Conservation (phyloP, 2,888 invertebrate genomes). For the Ethmia dodecea region DNA sequence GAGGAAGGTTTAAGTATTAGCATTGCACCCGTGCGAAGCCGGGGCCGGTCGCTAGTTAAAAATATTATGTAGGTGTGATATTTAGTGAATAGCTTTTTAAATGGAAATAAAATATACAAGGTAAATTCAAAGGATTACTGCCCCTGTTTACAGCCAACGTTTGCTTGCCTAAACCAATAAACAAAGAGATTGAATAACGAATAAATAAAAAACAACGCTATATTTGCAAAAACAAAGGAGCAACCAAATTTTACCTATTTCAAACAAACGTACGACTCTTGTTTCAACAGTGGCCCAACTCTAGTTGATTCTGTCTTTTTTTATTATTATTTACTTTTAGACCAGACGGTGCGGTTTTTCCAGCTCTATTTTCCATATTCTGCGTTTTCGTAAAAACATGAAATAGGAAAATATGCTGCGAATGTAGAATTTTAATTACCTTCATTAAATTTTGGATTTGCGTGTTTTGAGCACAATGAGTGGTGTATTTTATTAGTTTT, state of each 20-base stretch:
- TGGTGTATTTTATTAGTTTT: no score
- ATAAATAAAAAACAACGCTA: neutral
- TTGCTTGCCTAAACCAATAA: no score
- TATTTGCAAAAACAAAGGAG: neutral
- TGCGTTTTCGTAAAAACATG: neutral
- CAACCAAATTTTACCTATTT: no score
- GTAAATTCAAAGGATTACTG: no score
- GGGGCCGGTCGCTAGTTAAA: no score
- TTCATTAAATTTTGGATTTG: neutral
- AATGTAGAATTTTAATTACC: conserved; percentile 5
- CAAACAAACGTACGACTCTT: no score
- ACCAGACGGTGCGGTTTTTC: neutral
- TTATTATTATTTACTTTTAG: neutral
- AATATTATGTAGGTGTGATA: no score
- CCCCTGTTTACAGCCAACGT: no score
- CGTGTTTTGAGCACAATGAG: neutral
- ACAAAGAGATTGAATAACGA: neutral
- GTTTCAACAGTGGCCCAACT: neutral
- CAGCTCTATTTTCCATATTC: neutral
- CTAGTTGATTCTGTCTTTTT: neutral
- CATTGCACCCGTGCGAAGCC: no score
- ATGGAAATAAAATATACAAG: no score
- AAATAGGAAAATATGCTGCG: conserved; percentile 1
- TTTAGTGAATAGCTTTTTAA: no score
- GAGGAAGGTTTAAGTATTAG: no score